phyloP scores from a whole-genome alignment of 2,113 vertebrate genomes.

The Sander lucioperca region DNA sequence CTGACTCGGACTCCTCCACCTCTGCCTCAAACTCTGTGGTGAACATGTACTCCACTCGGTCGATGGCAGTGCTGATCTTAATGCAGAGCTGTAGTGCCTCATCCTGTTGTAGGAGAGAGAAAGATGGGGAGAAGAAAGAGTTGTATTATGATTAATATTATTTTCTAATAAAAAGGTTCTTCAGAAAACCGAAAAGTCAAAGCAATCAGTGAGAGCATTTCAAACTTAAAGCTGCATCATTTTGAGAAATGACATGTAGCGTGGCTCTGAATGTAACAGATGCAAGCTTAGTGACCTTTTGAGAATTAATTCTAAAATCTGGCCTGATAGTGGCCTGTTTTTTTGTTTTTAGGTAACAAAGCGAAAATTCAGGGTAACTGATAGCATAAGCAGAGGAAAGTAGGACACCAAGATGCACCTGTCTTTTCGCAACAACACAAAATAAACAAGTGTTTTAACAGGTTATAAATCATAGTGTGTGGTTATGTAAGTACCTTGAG shows the following conservation, averaged over 20 bases:
- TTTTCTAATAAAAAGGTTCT: not conserved
- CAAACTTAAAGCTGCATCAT: not conserved
- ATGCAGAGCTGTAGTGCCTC: constrained; percentile 95
- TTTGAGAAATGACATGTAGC: not conserved
- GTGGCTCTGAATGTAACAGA: not conserved
- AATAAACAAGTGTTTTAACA: not conserved
- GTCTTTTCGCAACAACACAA: constrained; percentile 1
- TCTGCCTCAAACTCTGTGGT: constrained; percentile 93
- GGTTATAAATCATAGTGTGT: not conserved
- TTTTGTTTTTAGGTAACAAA: constrained; percentile 1
- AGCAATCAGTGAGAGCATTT: not conserved
- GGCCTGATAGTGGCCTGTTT: not conserved
- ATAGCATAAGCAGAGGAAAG: constrained; percentile 29
- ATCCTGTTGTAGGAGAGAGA: constrained; percentile 81
- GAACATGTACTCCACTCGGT: constrained; percentile 96
- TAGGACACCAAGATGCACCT: constrained; percentile 35
- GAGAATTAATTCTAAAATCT: constrained; percentile 11
- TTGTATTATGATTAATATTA: not conserved
- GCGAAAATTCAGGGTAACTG: not conserved
- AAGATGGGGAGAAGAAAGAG: not conserved
- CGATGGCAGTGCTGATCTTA: constrained; percentile 93
- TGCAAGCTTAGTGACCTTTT: not conserved
- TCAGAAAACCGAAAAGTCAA: not conserved
- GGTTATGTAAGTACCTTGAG: constrained; percentile 89
- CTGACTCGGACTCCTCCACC: constrained; percentile 93